These are phyloP conservation scores for Camptogramma bilineatum DNA, from an alignment of 2,888 invertebrate species.

Conservation along the genomic window DNA sequence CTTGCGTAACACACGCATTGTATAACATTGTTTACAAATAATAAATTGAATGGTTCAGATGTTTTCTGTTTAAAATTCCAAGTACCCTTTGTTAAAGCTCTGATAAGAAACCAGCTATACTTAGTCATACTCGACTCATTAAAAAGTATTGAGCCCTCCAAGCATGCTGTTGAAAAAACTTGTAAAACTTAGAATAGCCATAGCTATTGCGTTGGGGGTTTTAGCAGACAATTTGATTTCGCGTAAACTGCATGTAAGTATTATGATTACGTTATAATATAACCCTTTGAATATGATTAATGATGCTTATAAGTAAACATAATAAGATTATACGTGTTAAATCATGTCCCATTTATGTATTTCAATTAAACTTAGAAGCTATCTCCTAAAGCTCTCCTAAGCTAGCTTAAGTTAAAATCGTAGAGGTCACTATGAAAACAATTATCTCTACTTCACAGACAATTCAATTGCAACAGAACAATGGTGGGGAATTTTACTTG, in stretches of 20 bases:
- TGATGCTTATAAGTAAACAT: too few species aligned
- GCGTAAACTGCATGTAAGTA: constrained; percentile 26
- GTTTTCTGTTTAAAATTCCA: constrained; percentile 49
- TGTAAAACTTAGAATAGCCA: constrained; percentile 17
- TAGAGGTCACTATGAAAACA: neutral
- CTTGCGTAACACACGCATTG: constrained; percentile 52
- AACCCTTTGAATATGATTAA: too few species aligned
- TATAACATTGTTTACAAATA: constrained; percentile 58
- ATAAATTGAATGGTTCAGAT: constrained; percentile 50
- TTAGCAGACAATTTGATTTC: constrained; percentile 9
- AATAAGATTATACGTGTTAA: too few species aligned
- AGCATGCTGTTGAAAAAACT: constrained; percentile 15
- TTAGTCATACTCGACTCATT: constrained; percentile 22
- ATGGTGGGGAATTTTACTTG: constrained; percentile 49
- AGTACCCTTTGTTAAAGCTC: constrained; percentile 37
- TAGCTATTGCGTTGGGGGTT: constrained; percentile 20
- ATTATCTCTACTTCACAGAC: constrained; percentile 2
- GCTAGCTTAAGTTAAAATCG: too few species aligned
- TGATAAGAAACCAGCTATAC: constrained; percentile 43
- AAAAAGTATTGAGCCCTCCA: constrained; percentile 29
- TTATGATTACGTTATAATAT: neutral
- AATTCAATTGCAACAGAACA: constrained; percentile 45
- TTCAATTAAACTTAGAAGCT: too few species aligned
- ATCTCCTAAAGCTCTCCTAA: too few species aligned
- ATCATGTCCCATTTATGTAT: too few species aligned